A percentile compares a stretch with the other conserved stretches of the same genome.
Evolutionary conservation across 1,140 invertebrate species (phyloP).

Genomic region (Zaprionus inermis): DNA sequence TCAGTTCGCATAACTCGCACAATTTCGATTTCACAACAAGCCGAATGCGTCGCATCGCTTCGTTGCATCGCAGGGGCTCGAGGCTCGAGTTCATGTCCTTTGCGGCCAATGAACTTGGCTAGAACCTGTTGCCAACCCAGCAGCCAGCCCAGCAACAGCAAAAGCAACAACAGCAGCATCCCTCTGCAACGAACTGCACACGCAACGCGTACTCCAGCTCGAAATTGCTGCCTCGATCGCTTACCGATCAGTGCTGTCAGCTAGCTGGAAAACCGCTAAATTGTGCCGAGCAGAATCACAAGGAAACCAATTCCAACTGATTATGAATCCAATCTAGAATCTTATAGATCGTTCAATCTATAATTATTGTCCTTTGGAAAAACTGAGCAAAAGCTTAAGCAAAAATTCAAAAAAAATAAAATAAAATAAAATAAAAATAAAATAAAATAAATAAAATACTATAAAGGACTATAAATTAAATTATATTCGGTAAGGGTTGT

Average conservation of each 20-base stretch:
- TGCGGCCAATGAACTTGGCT: slow-evolving; percentile 56
- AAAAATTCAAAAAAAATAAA: too few species aligned
- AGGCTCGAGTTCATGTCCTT: slow-evolving; percentile 56
- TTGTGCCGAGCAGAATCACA: not conserved
- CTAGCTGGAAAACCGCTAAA: slow-evolving; percentile 8
- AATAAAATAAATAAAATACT: too few species aligned
- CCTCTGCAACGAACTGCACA: not conserved
- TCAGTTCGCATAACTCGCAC: slow-evolving; percentile 1
- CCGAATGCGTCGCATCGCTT: not conserved
- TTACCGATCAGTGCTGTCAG: slow-evolving; percentile 5
- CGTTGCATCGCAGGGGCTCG: not conserved
- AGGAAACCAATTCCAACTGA: too few species aligned
- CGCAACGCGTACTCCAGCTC: not conserved
- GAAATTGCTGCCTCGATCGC: slow-evolving; percentile 28
- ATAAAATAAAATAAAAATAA: too few species aligned
- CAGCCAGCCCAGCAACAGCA: slow-evolving; percentile 8
- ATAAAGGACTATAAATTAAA: too few species aligned
- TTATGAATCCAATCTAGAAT: too few species aligned
- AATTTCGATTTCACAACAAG: not conserved
- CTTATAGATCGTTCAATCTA: too few species aligned
- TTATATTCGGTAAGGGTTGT: too few species aligned
- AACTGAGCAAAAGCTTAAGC: too few species aligned
- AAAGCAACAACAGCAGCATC: not conserved
- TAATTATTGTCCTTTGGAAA: too few species aligned
- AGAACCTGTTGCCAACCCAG: slow-evolving; percentile 31